A percentile compares a stretch with the other conserved stretches of the same genome.
Evolutionary conservation across 2,888 invertebrate species (phyloP).

Genomic region (Drosophila suboccidentalis): DNA sequence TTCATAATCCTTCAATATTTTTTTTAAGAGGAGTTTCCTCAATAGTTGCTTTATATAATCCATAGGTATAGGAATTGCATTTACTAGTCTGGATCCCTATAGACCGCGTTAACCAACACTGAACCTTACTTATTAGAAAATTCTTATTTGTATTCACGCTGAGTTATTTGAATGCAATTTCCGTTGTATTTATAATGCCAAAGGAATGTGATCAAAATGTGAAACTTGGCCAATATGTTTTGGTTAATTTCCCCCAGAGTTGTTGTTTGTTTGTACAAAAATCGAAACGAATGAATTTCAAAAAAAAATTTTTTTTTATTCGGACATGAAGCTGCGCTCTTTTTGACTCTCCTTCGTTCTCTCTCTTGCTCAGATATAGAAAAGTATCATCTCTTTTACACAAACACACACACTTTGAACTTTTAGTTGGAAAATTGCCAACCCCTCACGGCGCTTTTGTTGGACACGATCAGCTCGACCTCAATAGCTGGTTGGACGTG

Average conservation of each 20-base stretch:
- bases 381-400: neutral
- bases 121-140: neutral
- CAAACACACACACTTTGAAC: conserved; percentile 47
- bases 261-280: conserved; percentile 27
- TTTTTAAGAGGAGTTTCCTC: neutral
- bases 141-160: neutral
- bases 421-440: conserved; percentile 75
- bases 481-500: conserved; percentile 48
- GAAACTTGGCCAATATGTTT: conserved; percentile 62
- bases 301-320: conserved; percentile 17
- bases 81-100: neutral
- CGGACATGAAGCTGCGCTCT: conserved; percentile 70
- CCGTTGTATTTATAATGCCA: conserved; percentile 43
- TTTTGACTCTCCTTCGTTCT: conserved; percentile 1
- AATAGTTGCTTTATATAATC: no score
- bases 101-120: conserved; percentile 3
- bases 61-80: neutral
- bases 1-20: neutral
- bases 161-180: conserved; percentile 20
- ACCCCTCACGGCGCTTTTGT: conserved; percentile 73
- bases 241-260: conserved; percentile 14
- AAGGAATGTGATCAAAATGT: conserved; percentile 47
- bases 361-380: conserved; percentile 4
- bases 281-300: conserved; percentile 30
- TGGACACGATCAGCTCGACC: conserved; percentile 74